These are phyloP conservation scores for Lycocerus yunnanus DNA, from an alignment of 2,888 invertebrate genomes.

Conservation along the genomic window DNA sequence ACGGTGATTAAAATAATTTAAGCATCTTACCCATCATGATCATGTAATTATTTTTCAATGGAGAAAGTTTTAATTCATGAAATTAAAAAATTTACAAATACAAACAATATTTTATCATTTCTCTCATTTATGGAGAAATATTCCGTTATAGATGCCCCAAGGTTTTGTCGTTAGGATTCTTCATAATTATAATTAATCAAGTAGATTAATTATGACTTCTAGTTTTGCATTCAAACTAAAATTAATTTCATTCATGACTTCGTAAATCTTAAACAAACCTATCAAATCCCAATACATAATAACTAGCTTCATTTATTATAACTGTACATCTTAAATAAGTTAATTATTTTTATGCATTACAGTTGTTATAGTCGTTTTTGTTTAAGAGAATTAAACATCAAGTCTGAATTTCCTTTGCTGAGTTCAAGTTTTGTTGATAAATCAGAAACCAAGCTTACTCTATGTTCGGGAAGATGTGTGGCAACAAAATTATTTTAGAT, in stretches of 20 bases:
- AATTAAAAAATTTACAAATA: neutral
- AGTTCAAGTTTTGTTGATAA: neutral
- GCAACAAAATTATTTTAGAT: too few relatives aligned
- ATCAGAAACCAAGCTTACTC: neutral
- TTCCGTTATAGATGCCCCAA: neutral
- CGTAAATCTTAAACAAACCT: neutral
- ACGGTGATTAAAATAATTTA: too few relatives aligned
- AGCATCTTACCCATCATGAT: neutral
- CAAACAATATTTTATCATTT: neutral
- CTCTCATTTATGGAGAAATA: neutral
- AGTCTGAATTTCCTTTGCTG: neutral
- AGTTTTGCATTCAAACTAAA: neutral
- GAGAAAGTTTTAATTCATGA: neutral
- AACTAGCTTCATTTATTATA: neutral
- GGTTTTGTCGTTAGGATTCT: neutral
- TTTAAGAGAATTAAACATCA: neutral
- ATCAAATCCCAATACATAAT: neutral
- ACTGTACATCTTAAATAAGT: neutral
- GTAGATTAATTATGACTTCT: neutral
- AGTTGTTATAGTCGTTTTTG: neutral
- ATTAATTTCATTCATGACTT: neutral
- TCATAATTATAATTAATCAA: neutral
- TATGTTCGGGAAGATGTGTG: neutral
- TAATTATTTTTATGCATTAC: neutral
- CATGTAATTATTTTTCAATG: too few relatives aligned